Base-by-base conservation (phyloP, 1,140 invertebrate genomes). In the Microplitis mediator region DNA sequence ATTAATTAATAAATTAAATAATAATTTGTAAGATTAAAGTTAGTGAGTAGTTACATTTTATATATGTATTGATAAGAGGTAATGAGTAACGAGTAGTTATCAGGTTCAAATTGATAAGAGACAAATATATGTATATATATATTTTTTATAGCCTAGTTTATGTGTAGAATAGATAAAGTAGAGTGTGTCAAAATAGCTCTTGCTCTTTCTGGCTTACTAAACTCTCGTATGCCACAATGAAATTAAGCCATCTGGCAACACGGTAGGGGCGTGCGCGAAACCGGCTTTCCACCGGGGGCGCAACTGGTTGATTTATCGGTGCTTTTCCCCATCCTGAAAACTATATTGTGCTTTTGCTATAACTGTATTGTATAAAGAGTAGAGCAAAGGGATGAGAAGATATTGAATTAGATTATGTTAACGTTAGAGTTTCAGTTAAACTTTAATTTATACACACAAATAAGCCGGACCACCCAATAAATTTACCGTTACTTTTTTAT, bases 271-370 rank as follows among this genome's bases (percentile, higher is more conserved):
- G 85, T 85, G 79, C 76, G 69, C 74, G 56, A 64, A 62, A 75
- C 68, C 62, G 50, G 34, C 36, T 77, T 56, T 69, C 72, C 72
- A 74, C 77, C 72, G 77, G 75, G 76, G 74, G 79, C 73, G 85
- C 83, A 87, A 87, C 85, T 87, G 82, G 85, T 87, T 87, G 85
- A 87, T 87, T 87, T 87, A 87, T 87, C 78, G 82, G 80, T 81
- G 79, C 82, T 84, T 84, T 84, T 77, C 79, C 78, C 77, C 74
- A 54, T 8, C n/a, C 50, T 65, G 63, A 9, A 65, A 65, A 16
- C 13, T 45, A 62, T 62, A 62, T 62, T 32, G 6, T 9, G 9
- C 14, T 23, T 23, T 23, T 23, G 23, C 23, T 23, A 23, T 23
- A 23, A 23, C 23, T 23, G 23, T 23, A 23, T 23, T 23, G 34